Conservation (phyloP, 2,888 invertebrate species). For the Meiosimyza platycephala region DNA sequence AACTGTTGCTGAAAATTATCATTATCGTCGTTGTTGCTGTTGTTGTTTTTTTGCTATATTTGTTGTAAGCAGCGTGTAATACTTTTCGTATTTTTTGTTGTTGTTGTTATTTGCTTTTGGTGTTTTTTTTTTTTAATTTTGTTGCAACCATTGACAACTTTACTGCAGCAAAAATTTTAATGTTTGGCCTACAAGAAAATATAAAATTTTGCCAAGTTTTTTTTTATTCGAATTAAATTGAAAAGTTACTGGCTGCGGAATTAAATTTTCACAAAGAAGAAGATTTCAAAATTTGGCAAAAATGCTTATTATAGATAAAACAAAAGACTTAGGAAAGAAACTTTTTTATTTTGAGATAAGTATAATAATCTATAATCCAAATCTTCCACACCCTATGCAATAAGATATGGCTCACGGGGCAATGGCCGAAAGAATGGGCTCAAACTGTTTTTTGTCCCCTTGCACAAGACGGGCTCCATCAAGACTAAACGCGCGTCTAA, state of each 20-base stretch:
- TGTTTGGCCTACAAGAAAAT: constrained; percentile 43
- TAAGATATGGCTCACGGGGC: no score
- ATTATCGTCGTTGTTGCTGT: constrained; percentile 9
- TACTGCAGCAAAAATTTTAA: constrained; percentile 39
- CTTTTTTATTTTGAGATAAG: no score
- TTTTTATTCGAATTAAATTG: constrained; percentile 46
- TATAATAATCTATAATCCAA: no score
- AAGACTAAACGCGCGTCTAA: no score
- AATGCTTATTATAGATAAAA: background rate
- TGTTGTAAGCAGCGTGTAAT: constrained; percentile 19
- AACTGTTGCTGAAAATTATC: background rate
- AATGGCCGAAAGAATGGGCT: no score
- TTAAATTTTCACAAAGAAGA: no score
- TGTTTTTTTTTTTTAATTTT: constrained; percentile 39
- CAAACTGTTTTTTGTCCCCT: no score
- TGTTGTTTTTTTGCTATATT: constrained; percentile 23
- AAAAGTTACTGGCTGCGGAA: background rate
- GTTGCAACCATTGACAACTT: constrained; percentile 45
- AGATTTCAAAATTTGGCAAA: no score
- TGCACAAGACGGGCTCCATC: no score
- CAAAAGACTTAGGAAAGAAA: background rate
- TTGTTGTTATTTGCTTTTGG: constrained; percentile 45
- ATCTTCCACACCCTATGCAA: no score
- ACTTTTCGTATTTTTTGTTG: constrained; percentile 12
- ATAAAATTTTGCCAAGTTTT: constrained; percentile 15